Base-by-base conservation (phyloP, 1,140 invertebrate species). In the Zaprionus africanus region DNA sequence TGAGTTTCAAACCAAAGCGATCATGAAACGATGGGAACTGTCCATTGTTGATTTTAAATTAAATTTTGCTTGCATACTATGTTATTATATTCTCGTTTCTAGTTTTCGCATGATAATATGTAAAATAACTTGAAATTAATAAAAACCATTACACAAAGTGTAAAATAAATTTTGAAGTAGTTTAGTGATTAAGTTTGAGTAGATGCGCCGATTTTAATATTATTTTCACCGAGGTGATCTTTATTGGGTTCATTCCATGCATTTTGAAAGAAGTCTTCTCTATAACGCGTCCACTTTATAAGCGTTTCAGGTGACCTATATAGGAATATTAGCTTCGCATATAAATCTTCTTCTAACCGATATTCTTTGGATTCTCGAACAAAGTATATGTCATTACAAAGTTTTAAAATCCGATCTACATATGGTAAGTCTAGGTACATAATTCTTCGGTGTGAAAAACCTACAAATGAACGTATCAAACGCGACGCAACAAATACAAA, bases 341-440 rank as follows among this genome's bases (percentile, higher is more conserved):
- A 99, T 11, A 99, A 94, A 92, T 99, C 98, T 94, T 99, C 99
- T 94, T 99, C 99, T 7, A 99, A 93, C n/a, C 96, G 95, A 72
- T 99, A 95, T 91, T 99, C 98, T 26, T 96, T 95, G 51, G 97
- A 98, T 94, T 99, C 99, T 15, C 99, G 95, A 1, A 99, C 99
- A 81, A 99, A 94, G 92, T 99, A 99, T 76, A 99, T 98, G 92
- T 99, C 98, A 62, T 98, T 94, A 92, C 98, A 99, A 1, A 99
- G 95, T 92, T 97, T 96, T n/a, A 99, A 94, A 41, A 99, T 95
- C 83, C 98, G 94, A 93, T 99, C 98, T 3, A 99, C 98, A 93
- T 98, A 97, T 1, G 97, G 97, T 93, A 99, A 95, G 92, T 99
- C 98, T 79, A 98, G 97, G 94, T 99, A 99, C 96, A 99, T 99